phyloP scores from a whole-genome alignment of 2,797 vertebrate species.

The Anguilla megastoma region DNA sequence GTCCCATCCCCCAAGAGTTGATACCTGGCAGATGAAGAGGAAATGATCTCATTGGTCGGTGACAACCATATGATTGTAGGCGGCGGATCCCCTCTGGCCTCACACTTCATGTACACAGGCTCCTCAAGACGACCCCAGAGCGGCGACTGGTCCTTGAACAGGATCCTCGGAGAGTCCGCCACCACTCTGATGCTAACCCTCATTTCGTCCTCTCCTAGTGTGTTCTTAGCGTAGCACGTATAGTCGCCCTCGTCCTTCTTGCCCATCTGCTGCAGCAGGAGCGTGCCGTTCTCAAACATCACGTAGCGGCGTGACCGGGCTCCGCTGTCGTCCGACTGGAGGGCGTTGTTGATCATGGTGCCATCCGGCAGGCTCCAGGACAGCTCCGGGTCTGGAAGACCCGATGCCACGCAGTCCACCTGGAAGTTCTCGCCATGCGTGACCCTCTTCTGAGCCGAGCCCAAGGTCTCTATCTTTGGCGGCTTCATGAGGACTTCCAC shows the following conservation, averaged over 20 bases:
- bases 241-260: slow-evolving; percentile 79
- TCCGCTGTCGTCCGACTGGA: slow-evolving; percentile 75
- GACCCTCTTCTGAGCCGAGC: slow-evolving; percentile 63
- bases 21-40: slow-evolving; percentile 60
- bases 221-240: slow-evolving; percentile 77
- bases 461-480: slow-evolving; percentile 73
- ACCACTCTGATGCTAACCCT: slow-evolving; percentile 72
- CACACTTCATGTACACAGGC: slow-evolving; percentile 64
- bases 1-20: slow-evolving; percentile 64
- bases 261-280: slow-evolving; percentile 74
- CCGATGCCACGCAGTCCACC: slow-evolving; percentile 78
- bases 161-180: slow-evolving; percentile 64
- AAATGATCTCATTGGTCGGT: slow-evolving; percentile 67
- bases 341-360: slow-evolving; percentile 75
- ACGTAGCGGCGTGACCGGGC: slow-evolving; percentile 68
- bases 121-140: slow-evolving; percentile 64
- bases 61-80: slow-evolving; percentile 74
- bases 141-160: slow-evolving; percentile 56
- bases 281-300: slow-evolving; percentile 77
- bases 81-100: slow-evolving; percentile 66
- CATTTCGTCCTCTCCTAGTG: slow-evolving; percentile 75
- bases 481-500: slow-evolving; percentile 77
- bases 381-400: slow-evolving; percentile 77
- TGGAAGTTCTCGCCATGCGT: slow-evolving; percentile 74
- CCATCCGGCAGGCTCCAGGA: slow-evolving; percentile 81